phyloP scores from a whole-genome alignment of 2,797 vertebrate genomes.

The Platalea minor region DNA sequence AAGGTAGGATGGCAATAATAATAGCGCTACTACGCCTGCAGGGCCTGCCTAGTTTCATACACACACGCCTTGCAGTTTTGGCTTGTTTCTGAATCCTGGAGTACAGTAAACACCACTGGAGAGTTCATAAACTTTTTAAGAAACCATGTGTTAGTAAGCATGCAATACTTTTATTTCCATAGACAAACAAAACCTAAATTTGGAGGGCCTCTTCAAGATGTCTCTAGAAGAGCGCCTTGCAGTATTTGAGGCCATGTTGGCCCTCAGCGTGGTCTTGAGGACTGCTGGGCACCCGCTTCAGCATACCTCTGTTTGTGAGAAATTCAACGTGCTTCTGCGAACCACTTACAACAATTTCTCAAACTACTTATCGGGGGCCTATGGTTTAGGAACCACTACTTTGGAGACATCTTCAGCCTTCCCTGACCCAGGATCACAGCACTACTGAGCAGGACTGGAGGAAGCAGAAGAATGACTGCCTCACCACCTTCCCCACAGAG shows the following conservation, averaged over 20 bases:
- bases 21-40: not conserved
- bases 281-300: not conserved
- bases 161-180: rapidly evolving
- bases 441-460: not conserved
- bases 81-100: not conserved
- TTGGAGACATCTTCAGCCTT: not conserved
- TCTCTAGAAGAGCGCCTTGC: not conserved
- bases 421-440: not conserved
- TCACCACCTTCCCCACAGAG: not conserved
- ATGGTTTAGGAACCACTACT: not conserved
- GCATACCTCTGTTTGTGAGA: not conserved
- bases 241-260: not conserved
- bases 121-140: not conserved
- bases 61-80: not conserved
- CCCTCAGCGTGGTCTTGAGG: not conserved
- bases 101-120: not conserved
- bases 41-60: not conserved
- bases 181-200: no score
- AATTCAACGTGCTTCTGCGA: not conserved
- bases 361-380: not conserved
- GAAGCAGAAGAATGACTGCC: not conserved
- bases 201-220: not conserved
- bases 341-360: not conserved
- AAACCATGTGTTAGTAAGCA: not conserved
- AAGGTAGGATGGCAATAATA: not conserved